These are phyloP conservation scores for Galagoides demidoff DNA, from an alignment of 2,797 vertebrate species.

Conservation along the genomic window DNA sequence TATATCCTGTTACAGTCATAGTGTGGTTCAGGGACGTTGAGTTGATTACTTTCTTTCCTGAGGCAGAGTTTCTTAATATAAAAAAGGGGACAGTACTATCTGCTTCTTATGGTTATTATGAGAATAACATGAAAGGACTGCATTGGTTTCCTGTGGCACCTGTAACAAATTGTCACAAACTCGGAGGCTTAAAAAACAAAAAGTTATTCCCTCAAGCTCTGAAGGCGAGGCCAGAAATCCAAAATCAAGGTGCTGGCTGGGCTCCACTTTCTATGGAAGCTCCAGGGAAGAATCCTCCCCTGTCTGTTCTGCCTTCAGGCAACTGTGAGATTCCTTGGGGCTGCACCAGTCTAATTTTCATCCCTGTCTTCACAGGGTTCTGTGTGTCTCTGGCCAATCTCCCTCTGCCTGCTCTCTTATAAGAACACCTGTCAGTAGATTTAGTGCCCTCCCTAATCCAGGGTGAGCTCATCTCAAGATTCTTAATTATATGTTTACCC, in stretches of 20 bases:
- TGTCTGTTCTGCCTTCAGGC: background rate
- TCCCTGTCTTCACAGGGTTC: accelerated
- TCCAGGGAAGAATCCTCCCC: background rate
- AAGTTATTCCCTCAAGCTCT: background rate
- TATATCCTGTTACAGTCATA: background rate
- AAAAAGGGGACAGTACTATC: background rate
- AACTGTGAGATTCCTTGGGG: background rate
- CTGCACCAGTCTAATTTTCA: background rate
- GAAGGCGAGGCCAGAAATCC: background rate
- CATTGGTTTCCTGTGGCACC: background rate
- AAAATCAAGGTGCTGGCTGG: background rate
- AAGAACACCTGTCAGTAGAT: background rate
- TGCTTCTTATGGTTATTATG: background rate
- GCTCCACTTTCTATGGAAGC: background rate
- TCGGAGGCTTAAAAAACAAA: background rate
- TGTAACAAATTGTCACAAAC: background rate
- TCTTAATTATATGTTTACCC: background rate
- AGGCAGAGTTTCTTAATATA: background rate
- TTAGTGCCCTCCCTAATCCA: background rate
- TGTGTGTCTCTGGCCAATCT: background rate
- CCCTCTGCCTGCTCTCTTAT: background rate
- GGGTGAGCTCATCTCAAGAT: background rate
- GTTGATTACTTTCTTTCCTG: background rate
- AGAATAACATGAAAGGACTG: background rate
- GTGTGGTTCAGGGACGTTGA: background rate